Evolutionary conservation across 2,113 vertebrate species (phyloP), one percentile per base, ranked within the genome.

Genomic region (Heterotis niloticus): DNA sequence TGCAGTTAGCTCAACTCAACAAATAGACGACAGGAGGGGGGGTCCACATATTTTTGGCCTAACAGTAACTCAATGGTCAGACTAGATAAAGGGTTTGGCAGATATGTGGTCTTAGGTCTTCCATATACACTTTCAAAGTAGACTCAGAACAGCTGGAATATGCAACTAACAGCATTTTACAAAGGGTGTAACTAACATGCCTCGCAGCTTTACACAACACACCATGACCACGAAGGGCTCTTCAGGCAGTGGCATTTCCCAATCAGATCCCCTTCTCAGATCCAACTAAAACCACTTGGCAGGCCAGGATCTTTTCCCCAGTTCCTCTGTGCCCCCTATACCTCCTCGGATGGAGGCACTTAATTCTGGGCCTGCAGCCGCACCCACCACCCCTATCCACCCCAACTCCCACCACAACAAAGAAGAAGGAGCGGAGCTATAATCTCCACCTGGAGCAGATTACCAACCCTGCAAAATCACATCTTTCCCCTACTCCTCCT

Each of bases 401-500:
- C 29, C 69, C 14, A 1, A 29, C 20, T 11, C 29, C 69, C 29
- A 14, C n/a, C 28, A 69, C 28, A 66, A 11, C 18, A 2, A 12
- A 44, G 24, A 28, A 26, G 34, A 23, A 20, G 56, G 77, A 29
- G 11, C 60, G 51, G 5, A 20, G 17, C 54, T 34, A 24, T 64
- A 28, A 57, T 65, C 77, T 78, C 54, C 77, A 69, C 26, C 77
- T 69, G 54, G 26, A 67, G 24, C 66, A 26, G 24, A 68, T 68
- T 67, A 57, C 16, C 65, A 20, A 52, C 64, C 68, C 23, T 34
- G 74, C 29, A 34, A 34, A 75, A 75, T n/a, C 59, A 64, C 28
- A 34, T 60, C 24, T 24, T 66, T 23, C 28, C 17, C 7, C 64
- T 56, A 13, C 62, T 54, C 51, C 16, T 67, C 76, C 64, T 78